A percentile compares a stretch with the other conserved stretches of the same genome.
These are phyloP conservation scores for Caenorhabditis sp. DNA, from an alignment of 2,888 invertebrate genomes.

Conservation along the genomic window DNA sequence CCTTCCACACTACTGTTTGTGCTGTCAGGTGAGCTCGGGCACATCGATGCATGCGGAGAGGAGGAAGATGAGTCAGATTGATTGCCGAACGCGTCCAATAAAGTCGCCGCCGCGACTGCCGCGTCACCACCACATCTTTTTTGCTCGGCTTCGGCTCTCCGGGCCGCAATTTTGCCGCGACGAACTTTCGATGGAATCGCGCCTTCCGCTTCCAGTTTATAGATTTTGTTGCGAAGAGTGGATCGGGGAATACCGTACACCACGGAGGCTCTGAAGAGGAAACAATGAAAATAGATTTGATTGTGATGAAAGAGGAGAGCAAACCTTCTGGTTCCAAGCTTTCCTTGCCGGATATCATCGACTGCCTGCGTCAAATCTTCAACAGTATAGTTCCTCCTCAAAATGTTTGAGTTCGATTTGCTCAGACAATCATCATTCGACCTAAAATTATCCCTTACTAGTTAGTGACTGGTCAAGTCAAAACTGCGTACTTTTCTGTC, in stretches of 20 bases:
- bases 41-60: constrained; percentile 47
- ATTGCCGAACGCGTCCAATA: constrained; percentile 45
- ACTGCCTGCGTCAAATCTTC: constrained; percentile 95
- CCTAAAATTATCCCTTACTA: neutral
- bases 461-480: neutral
- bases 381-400: constrained; percentile 91
- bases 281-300: neutral
- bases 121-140: constrained; percentile 15
- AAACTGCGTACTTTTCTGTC: constrained; percentile 21
- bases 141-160: constrained; percentile 56
- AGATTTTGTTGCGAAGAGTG: constrained; percentile 92
- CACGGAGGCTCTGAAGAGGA: constrained; percentile 86
- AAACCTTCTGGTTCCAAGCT: constrained; percentile 65
- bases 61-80: constrained; percentile 47
- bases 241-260: constrained; percentile 97
- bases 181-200: constrained; percentile 46
- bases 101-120: constrained; percentile 17
- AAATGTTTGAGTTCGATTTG: constrained; percentile 21
- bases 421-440: neutral
- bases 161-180: constrained; percentile 45
- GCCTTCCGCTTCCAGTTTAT: constrained; percentile 79
- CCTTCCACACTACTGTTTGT: constrained; percentile 54
- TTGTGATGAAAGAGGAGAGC: neutral
- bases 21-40: constrained; percentile 57
- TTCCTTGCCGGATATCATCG: constrained; percentile 81